Evolutionary conservation across 1,140 invertebrate genomes (phyloP).

Genomic region (Drosophila pandora): DNA sequence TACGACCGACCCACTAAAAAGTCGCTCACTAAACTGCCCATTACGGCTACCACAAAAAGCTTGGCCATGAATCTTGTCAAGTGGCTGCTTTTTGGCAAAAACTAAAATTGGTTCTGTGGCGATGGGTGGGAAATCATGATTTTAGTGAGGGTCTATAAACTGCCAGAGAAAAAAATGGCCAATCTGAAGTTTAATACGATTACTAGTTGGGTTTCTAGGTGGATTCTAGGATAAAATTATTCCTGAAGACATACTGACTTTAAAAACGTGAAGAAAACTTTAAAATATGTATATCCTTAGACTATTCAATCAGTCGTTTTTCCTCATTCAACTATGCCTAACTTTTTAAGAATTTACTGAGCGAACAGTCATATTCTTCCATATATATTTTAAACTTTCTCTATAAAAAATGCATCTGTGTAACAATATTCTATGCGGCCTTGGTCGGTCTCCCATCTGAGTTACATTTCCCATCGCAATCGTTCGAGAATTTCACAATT

Average conservation of each 20-base stretch:
- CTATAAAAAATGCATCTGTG: too few species aligned
- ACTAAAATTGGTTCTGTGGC: constrained; percentile 34
- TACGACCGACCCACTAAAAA: constrained; percentile 38
- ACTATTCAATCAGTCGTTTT: too few species aligned
- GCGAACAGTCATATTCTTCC: too few species aligned
- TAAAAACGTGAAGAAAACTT: too few species aligned
- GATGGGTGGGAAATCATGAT: constrained; percentile 16
- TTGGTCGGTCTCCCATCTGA: background rate
- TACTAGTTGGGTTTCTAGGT: too few species aligned
- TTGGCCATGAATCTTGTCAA: constrained; percentile 26
- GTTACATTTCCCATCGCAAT: background rate
- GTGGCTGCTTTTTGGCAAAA: constrained; percentile 15
- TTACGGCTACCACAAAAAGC: constrained; percentile 38
- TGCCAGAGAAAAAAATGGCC: constrained; percentile 5
- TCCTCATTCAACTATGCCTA: too few species aligned
- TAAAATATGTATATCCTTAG: too few species aligned
- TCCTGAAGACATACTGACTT: too few species aligned
- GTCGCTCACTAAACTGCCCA: constrained; percentile 36
- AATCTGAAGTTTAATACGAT: background rate
- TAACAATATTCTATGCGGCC: too few species aligned
- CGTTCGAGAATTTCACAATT: constrained; percentile 34
- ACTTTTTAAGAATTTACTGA: too few species aligned
- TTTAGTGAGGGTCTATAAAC: constrained; percentile 19
- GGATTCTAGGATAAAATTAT: too few species aligned
- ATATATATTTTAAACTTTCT: too few species aligned